Percentiles rank a stretch among this genome's conserved stretches.
phyloP scores from a whole-genome alignment of 2,888 invertebrate species.

The Agrilus mali region DNA sequence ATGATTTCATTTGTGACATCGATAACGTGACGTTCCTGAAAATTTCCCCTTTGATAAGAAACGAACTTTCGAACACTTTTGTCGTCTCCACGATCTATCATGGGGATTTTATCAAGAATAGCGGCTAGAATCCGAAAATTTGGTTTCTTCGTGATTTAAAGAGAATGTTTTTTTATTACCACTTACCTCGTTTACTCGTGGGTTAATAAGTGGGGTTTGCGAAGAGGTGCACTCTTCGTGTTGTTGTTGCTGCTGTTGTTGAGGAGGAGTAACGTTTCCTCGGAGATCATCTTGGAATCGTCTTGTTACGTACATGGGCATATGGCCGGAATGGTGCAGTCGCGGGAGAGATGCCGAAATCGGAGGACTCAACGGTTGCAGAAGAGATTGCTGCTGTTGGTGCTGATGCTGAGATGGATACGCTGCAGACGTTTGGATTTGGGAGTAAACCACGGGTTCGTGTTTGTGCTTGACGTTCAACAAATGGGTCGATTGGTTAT shows the following conservation, averaged over 20 bases:
- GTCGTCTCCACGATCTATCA: no score
- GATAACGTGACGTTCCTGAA: no score
- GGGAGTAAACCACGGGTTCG: slow-evolving; percentile 43
- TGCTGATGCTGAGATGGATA: slow-evolving; percentile 19
- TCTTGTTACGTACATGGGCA: slow-evolving; percentile 29
- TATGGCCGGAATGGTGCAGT: slow-evolving; percentile 28
- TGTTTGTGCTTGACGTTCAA: slow-evolving; percentile 33
- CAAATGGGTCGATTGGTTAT: slow-evolving; percentile 31
- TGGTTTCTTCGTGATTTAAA: no score
- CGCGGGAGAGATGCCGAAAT: slow-evolving; percentile 32
- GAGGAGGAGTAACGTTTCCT: slow-evolving; percentile 13
- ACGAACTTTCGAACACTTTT: no score
- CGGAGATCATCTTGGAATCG: no score
- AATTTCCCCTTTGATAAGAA: no score
- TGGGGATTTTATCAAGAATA: no score
- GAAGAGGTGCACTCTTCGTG: slow-evolving; percentile 27
- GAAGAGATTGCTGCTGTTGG: slow-evolving; percentile 11
- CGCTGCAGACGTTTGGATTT: slow-evolving; percentile 36
- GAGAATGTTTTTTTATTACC: neutral
- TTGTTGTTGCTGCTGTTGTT: slow-evolving; percentile 26
- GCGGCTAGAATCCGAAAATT: no score
- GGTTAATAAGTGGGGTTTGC: slow-evolving; percentile 30
- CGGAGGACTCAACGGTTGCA: slow-evolving; percentile 29
- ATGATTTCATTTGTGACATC: no score
- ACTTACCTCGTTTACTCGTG: slow-evolving; percentile 29